Conservation (phyloP, 53 echinoderm and acorn worm genomes). For the Paelopatides confundens region DNA sequence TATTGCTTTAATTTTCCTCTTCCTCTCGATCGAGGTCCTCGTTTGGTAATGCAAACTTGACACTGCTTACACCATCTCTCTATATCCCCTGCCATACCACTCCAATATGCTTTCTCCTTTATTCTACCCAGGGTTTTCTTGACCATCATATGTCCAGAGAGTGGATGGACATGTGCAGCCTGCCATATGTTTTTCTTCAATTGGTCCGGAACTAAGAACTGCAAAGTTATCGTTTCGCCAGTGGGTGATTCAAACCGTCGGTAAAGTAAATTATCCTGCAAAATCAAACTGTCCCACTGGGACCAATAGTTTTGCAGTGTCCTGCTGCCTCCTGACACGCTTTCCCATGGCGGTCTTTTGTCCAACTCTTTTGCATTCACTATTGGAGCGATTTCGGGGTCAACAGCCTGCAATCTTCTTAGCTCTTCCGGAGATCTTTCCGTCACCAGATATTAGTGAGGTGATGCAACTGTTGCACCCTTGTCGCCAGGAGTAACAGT, state of each 20-base stretch:
- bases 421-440: neutral
- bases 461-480: neutral
- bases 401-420: neutral
- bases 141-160: conserved; percentile 26
- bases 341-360: neutral
- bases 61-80: conserved; percentile 23
- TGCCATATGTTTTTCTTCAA: neutral
- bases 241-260: neutral
- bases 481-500: neutral
- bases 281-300: conserved; percentile 8
- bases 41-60: conserved; percentile 1
- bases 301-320: neutral
- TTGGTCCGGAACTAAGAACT: neutral
- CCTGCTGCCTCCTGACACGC: neutral
- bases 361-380: neutral
- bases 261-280: neutral
- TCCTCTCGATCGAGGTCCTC: neutral
- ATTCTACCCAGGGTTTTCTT: neutral
- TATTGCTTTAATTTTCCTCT: neutral
- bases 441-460: neutral
- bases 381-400: neutral
- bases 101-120: conserved; percentile 24
- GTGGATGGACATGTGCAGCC: neutral
- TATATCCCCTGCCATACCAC: neutral
- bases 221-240: neutral